Base-by-base conservation (phyloP, 2,113 vertebrate genomes). In the Melospiza melodia region DNA sequence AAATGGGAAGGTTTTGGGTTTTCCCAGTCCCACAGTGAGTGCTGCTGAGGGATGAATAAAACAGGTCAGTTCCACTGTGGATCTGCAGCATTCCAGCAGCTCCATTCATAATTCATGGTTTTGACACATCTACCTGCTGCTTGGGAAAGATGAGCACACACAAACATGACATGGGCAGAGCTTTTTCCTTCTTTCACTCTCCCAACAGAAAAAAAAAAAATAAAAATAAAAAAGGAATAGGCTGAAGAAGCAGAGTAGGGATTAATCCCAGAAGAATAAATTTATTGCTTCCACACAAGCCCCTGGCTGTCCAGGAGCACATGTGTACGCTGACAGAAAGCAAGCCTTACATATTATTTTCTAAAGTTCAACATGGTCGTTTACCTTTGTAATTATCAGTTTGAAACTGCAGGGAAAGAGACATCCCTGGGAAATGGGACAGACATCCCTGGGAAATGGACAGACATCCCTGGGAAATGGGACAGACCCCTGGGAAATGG, bases 331-430 rank as follows among this genome's bases (percentile, higher is more conserved):
- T 10, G 67, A 35, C 8, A 19, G 27, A 66, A 65, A 62, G 3
- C n/a, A 63, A 62, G 28, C 0, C 4, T 57, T 25, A 6, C 6
- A 1, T 4, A 0, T 1, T 5, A 8, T 75, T 48, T 39, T 46
- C 28, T 3, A 2, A 71, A 35, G 24, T 11, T 48, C 35, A 65
- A 76, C 17, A 9, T 6, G 39, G 30, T 9, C n/a, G 4, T 66
- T 80, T 41, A 63, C 63, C 30, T 76, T 57, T 17, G 31, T 24
- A 73, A 54, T 55, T 17, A 67, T 3, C 5, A 2, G 43, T n/a
- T 35, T 61, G n/a, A 57, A 84, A 54, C 8, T 4, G 2, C 27
- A 27, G 31, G 28, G 25, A 41, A 89, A 75, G 1, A 51, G 11
- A 43, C 15, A 51, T 43, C 41, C 15, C 15, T 41, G 30, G 3